Base-by-base conservation (phyloP, 2,888 invertebrate species). In the Drosophila fungiperda region DNA sequence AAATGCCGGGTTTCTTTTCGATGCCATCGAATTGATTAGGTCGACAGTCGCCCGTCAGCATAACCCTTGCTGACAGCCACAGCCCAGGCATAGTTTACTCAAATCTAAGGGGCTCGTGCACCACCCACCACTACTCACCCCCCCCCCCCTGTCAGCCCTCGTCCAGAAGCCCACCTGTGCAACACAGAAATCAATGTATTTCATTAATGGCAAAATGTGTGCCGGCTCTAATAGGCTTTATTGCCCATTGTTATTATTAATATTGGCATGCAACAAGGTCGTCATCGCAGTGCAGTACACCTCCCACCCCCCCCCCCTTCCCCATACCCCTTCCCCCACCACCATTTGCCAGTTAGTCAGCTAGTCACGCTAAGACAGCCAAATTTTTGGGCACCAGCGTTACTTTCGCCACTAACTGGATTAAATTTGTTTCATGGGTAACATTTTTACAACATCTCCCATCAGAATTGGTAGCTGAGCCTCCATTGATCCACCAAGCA, bases 151-250 rank as follows among this genome's bases (percentile, higher is more conserved):
- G 3, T 5, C 12, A 6, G 32, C 20, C 20, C 6, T 6, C 5
- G 7, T 7, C 52, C 53, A 8, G 48, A 8, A 29, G 29, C n/a
- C 23, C 36, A 38, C 50, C 45, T 23, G 55, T 52, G 57, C 68
- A 74, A 84, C 84, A 89, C 71, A 84, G 85, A 86, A 90, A 86
- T 89, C 90, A 86, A 90, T 86, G 85, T 86, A 89, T 90, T 86
- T 90, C 90, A 90, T 86, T 86, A 90, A 86, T 86, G 76, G 88
- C 83, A 64, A 83, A 89, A 90, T 86, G 90, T 86, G 85, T 86
- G 85, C 90, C 90, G 90, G 85, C 67, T 87, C 89, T 86, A 86
- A 86, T 86, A 82, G 85, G 90, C 90, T 89, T 90, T 86, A 90
- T 90, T 81, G 90, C 85, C 84, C 79, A 81, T 90, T 89, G 90